A percentile compares a stretch with the other conserved stretches of the same genome.
phyloP scores from a whole-genome alignment of 2,113 vertebrate genomes.

The Chitala chitala region DNA sequence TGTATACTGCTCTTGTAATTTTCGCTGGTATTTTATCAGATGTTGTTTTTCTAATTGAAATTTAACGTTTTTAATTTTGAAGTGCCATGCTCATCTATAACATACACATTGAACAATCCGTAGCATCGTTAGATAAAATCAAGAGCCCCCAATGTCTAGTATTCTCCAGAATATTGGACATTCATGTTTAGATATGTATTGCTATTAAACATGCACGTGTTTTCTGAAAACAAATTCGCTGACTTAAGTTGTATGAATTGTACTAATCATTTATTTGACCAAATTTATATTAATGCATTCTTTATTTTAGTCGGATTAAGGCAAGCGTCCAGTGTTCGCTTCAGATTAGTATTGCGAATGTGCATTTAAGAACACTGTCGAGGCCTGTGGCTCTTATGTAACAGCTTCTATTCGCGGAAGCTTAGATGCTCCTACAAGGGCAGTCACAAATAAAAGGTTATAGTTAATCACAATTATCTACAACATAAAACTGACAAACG shows the following conservation, averaged over 20 bases:
- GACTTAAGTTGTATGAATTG: neutral
- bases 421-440: conserved; percentile 6
- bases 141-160: too few species aligned
- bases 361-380: conserved; percentile 1
- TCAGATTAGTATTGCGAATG: neutral
- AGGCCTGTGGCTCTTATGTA: conserved; percentile 8
- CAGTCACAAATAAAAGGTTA: neutral
- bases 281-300: neutral
- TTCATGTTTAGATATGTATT: too few species aligned
- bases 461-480: conserved; percentile 1
- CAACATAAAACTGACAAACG: neutral
- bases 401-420: conserved; percentile 1
- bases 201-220: too few species aligned
- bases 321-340: neutral
- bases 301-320: neutral
- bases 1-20: too few species aligned
- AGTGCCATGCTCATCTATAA: too few species aligned
- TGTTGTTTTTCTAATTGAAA: too few species aligned
- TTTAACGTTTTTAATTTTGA: too few species aligned
- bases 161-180: too few species aligned
- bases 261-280: neutral
- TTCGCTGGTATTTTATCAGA: too few species aligned
- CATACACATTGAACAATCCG: too few species aligned
- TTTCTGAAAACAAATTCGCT: too few species aligned
- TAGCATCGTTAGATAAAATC: too few species aligned